Evolutionary conservation across 2,888 invertebrate genomes (phyloP).

Genomic region (Eustalomyia histrio): DNA sequence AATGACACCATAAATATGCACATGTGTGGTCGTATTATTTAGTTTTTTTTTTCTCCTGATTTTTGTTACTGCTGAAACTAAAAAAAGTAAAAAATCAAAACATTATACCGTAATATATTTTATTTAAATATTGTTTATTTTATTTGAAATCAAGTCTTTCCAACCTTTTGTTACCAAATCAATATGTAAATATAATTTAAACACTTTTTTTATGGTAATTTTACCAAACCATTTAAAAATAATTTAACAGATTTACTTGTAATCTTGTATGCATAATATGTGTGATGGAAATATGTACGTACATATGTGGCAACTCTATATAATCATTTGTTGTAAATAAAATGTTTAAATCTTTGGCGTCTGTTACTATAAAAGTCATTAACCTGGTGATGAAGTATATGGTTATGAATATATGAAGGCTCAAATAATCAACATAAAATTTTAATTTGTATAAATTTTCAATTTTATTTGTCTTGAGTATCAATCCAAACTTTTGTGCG

Average conservation of each 20-base stretch:
- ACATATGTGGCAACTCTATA: not conserved
- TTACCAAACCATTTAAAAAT: not conserved
- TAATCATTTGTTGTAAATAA: not conserved
- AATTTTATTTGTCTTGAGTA: not conserved
- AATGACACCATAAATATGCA: conserved; percentile 16
- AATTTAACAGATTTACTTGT: not conserved
- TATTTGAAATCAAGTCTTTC: not conserved
- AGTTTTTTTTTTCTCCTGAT: not conserved
- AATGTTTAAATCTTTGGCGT: not conserved
- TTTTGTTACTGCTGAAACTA: not conserved
- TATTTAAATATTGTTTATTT: conserved; percentile 1
- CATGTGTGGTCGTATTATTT: conserved; percentile 6
- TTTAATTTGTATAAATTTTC: too few species aligned
- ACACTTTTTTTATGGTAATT: not conserved
- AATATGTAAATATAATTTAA: conserved; percentile 1
- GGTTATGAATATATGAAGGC: conserved; percentile 1
- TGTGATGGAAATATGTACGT: too few species aligned
- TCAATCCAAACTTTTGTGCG: not conserved
- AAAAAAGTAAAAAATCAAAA: not conserved
- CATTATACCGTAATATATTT: not conserved
- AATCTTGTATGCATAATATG: too few species aligned
- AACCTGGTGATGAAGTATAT: not conserved
- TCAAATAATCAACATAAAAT: not conserved
- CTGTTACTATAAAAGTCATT: conserved; percentile 2
- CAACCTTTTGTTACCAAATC: not conserved